Conservation (phyloP, 2,888 invertebrate genomes). For the Rutpela maculata region DNA sequence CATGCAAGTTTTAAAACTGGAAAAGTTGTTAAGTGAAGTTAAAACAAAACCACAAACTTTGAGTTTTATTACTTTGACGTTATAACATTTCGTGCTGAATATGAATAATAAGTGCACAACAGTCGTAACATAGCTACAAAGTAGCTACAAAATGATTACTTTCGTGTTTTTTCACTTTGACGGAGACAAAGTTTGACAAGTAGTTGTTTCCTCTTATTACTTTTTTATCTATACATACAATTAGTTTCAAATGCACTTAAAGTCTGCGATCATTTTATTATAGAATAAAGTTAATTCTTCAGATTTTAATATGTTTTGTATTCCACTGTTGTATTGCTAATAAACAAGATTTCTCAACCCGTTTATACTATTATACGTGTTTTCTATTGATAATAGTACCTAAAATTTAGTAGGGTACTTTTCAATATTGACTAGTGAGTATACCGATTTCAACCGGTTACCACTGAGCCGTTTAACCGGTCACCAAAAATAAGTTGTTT, state of each 20-base stretch:
- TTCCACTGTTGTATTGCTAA: too few relatives aligned
- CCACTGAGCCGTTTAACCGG: too few relatives aligned
- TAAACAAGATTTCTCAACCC: too few relatives aligned
- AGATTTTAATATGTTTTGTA: too few relatives aligned
- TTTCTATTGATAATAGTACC: too few relatives aligned
- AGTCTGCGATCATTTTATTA: not conserved
- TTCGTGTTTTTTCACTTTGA: not conserved
- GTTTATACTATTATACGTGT: too few relatives aligned
- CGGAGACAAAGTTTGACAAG: not conserved
- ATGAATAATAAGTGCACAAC: constrained; percentile 19
- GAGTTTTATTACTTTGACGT: constrained; percentile 27
- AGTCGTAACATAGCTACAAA: constrained; percentile 21
- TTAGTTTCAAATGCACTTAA: not conserved
- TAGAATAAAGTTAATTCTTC: too few relatives aligned
- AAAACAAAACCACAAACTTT: constrained; percentile 30
- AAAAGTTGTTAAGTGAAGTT: constrained; percentile 30
- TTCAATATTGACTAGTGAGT: too few relatives aligned
- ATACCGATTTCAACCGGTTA: too few relatives aligned
- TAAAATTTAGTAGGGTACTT: too few relatives aligned
- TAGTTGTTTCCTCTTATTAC: not conserved
- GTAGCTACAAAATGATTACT: constrained; percentile 16
- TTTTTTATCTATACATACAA: not conserved
- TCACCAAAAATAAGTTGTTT: too few relatives aligned
- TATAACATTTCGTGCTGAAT: constrained; percentile 17
- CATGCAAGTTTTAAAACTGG: constrained; percentile 27